Evolutionary conservation across 2,113 vertebrate genomes (phyloP).

Genomic region (Psophia crepitans): DNA sequence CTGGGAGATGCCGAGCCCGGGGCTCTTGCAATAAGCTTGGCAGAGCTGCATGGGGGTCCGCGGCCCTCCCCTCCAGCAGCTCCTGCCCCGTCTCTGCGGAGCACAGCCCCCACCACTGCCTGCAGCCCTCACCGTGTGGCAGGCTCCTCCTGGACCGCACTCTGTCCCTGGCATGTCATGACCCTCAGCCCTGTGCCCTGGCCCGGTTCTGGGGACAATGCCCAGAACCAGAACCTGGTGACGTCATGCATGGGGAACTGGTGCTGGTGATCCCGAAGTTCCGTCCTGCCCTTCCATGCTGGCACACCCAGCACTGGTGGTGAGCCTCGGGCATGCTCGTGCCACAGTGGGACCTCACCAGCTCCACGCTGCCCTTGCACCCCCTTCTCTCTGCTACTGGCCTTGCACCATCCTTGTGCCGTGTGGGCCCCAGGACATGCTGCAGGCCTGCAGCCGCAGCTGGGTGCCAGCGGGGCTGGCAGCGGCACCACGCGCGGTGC

Average conservation of each 20-base stretch:
- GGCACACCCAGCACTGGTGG: too few species aligned
- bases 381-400: not conserved
- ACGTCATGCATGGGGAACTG: rapidly evolving
- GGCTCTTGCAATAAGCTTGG: not conserved
- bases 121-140: not conserved
- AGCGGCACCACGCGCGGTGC: rapidly evolving
- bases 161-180: not conserved
- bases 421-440: too few species aligned
- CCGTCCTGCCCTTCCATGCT: rapidly evolving
- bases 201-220: not conserved
- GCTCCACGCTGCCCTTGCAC: too few species aligned
- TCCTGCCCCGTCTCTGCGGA: not conserved
- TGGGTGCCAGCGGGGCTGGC: rapidly evolving
- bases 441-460: not conserved
- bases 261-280: rapidly evolving
- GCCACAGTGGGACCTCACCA: not conserved
- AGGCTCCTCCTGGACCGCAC: not conserved
- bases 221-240: not conserved
- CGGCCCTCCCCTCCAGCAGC: not conserved
- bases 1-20: not conserved
- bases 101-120: not conserved
- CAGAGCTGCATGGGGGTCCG: rapidly evolving
- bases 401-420: not conserved
- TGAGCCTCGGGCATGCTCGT: not conserved
- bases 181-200: not conserved